Evolutionary conservation across 2,113 vertebrate genomes (phyloP).

Genomic region (Notiomystis cincta): DNA sequence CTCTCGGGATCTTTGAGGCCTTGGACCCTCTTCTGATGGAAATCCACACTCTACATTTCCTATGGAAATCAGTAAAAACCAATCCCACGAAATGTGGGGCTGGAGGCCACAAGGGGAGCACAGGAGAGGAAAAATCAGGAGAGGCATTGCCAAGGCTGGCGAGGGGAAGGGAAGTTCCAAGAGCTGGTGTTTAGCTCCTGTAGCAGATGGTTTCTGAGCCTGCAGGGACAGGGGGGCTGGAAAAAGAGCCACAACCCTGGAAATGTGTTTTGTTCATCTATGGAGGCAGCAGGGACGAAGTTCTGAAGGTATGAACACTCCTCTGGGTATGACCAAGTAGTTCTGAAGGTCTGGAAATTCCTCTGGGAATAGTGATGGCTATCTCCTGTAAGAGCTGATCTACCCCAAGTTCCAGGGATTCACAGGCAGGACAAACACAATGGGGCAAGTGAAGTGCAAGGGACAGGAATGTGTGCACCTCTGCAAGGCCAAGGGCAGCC

Average conservation of each 20-base stretch:
- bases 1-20: not conserved
- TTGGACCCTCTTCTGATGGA: not conserved
- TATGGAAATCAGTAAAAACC: not conserved
- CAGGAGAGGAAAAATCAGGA: not conserved
- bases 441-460: not conserved
- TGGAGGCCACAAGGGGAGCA: not conserved
- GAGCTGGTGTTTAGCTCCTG: not conserved
- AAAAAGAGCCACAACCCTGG: not conserved
- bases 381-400: not conserved
- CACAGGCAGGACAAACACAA: not conserved
- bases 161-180: not conserved
- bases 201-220: not conserved
- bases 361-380: not conserved
- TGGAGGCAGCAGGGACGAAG: not conserved
- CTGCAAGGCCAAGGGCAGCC: not conserved
- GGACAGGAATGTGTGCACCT: not conserved
- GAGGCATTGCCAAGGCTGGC: rapidly evolving
- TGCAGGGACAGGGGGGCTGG: not conserved
- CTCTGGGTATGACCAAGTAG: not conserved
- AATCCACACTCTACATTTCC: rapidly evolving
- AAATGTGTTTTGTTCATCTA: not conserved
- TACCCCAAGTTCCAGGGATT: not conserved
- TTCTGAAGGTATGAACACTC: not conserved
- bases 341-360: not conserved
- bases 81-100: not conserved